A percentile compares a stretch with the other conserved stretches of the same genome.
These are phyloP conservation scores for Eulemur rufifrons DNA, from an alignment of 2,113 vertebrate genomes.

Conservation along the genomic window DNA sequence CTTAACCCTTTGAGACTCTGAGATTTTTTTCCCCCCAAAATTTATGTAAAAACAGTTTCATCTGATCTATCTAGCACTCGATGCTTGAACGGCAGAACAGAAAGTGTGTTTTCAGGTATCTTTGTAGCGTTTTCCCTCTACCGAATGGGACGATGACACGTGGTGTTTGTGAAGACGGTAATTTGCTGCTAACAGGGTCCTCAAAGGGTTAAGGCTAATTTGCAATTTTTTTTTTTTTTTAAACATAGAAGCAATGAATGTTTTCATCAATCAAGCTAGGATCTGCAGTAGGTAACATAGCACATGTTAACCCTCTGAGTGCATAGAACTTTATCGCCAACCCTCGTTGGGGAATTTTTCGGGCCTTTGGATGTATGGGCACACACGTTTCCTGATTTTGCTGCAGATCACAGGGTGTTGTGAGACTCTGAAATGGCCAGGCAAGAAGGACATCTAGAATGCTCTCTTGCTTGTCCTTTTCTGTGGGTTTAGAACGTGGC, in stretches of 20 bases:
- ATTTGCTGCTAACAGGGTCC: conserved; percentile 85
- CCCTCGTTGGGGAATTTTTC: conserved; percentile 75
- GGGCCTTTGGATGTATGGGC: conserved; percentile 74
- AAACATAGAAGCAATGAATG: conserved; percentile 86
- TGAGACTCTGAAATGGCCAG: conserved; percentile 63
- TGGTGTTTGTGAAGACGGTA: conserved; percentile 80
- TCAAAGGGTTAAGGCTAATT: conserved; percentile 88
- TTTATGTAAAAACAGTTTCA: conserved; percentile 80
- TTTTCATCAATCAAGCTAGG: conserved; percentile 85
- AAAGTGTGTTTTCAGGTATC: conserved; percentile 81
- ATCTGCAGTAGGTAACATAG: conserved; percentile 85
- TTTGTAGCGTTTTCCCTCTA: conserved; percentile 80
- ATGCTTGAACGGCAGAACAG: conserved; percentile 72
- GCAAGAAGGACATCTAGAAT: conserved; percentile 41
- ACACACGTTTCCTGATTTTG: conserved; percentile 72
- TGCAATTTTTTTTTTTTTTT: conserved; percentile 78
- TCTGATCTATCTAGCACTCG: conserved; percentile 78
- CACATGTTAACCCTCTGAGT: conserved; percentile 88
- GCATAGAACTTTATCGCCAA: conserved; percentile 66
- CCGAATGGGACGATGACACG: conserved; percentile 72
- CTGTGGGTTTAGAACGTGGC: conserved; percentile 50
- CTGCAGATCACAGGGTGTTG: conserved; percentile 49
- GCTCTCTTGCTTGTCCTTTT: conserved; percentile 38
- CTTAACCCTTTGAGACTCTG: conserved; percentile 89
- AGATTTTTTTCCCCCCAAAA: conserved; percentile 68